Evolutionary conservation across 2,888 invertebrate species (phyloP).

Genomic region (Athetis lepigone): DNA sequence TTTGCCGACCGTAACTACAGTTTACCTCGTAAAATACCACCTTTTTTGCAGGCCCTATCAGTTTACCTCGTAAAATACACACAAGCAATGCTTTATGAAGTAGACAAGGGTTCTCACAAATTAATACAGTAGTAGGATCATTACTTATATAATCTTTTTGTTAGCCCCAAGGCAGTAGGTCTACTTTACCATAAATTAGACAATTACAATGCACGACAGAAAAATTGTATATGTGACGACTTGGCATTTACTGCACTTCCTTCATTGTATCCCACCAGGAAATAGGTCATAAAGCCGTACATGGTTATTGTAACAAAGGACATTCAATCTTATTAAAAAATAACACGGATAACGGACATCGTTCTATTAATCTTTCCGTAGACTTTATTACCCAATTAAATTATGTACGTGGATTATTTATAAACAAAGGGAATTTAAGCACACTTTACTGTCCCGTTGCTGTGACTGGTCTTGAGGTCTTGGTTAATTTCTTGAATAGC

Average conservation of each 20-base stretch:
- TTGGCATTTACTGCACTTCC: slow-evolving; percentile 58
- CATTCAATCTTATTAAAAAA: slow-evolving; percentile 45
- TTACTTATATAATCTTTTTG: slow-evolving; percentile 37
- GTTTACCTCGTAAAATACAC: background rate
- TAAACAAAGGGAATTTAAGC: too few relatives aligned
- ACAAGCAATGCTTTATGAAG: background rate
- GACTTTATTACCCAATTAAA: too few relatives aligned
- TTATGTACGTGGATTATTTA: too few relatives aligned
- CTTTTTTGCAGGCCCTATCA: too few relatives aligned
- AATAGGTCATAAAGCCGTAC: slow-evolving; percentile 38
- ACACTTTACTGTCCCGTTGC: too few relatives aligned
- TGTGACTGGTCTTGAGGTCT: too few relatives aligned
- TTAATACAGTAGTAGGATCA: slow-evolving; percentile 5
- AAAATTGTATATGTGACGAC: slow-evolving; percentile 48
- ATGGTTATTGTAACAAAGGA: slow-evolving; percentile 49
- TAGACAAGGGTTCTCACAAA: slow-evolving; percentile 19
- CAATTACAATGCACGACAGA: slow-evolving; percentile 57
- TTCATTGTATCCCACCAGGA: slow-evolving; percentile 48
- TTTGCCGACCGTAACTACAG: too few relatives aligned
- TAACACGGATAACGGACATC: slow-evolving; percentile 13
- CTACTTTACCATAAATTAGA: slow-evolving; percentile 47
- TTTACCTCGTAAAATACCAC: too few relatives aligned
- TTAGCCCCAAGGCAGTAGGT: slow-evolving; percentile 28
- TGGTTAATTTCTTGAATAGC: too few relatives aligned
- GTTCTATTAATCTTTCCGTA: background rate